These are phyloP conservation scores for Globodera ellingtonae DNA, from an alignment of 1,140 invertebrate genomes.

Conservation along the genomic window DNA sequence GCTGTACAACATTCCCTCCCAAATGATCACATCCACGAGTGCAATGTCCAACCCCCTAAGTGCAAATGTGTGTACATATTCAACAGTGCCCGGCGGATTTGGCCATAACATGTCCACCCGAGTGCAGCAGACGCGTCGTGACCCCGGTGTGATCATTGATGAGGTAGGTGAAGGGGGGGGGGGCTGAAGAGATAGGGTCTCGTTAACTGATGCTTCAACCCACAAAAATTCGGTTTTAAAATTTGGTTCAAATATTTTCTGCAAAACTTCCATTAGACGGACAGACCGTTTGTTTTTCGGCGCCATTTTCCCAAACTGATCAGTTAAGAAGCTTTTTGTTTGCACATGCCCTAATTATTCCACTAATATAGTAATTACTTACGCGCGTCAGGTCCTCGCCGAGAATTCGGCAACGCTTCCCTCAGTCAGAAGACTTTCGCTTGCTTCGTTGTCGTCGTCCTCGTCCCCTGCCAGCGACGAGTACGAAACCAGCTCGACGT, in stretches of 20 bases:
- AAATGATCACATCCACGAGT: neutral
- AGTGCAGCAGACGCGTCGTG: slow-evolving; percentile 41
- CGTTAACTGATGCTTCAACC: too few relatives aligned
- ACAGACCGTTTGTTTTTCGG: too few relatives aligned
- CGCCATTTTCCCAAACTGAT: too few relatives aligned
- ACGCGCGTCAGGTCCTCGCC: slow-evolving; percentile 18
- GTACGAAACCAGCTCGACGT: neutral
- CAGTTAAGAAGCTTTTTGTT: too few relatives aligned
- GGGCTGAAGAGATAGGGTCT: too few relatives aligned
- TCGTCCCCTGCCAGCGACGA: slow-evolving; percentile 5
- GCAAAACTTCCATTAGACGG: too few relatives aligned
- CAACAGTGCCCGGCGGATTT: slow-evolving; percentile 20
- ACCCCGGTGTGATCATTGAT: slow-evolving; percentile 42
- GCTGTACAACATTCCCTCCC: neutral
- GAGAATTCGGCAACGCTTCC: slow-evolving; percentile 28
- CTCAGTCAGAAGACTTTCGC: neutral
- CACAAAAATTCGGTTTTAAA: too few relatives aligned
- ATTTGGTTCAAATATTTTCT: too few relatives aligned
- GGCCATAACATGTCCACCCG: slow-evolving; percentile 36
- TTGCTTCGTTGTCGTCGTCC: neutral
- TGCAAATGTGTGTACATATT: neutral
- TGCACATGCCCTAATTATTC: too few relatives aligned
- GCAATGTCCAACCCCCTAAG: neutral
- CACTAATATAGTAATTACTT: too few relatives aligned
- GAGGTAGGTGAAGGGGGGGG: slow-evolving; percentile 16